A percentile compares a stretch with the other conserved stretches of the same genome.
phyloP scores from a whole-genome alignment of 2,113 vertebrate species.

The Campylomormyrus numenius region DNA sequence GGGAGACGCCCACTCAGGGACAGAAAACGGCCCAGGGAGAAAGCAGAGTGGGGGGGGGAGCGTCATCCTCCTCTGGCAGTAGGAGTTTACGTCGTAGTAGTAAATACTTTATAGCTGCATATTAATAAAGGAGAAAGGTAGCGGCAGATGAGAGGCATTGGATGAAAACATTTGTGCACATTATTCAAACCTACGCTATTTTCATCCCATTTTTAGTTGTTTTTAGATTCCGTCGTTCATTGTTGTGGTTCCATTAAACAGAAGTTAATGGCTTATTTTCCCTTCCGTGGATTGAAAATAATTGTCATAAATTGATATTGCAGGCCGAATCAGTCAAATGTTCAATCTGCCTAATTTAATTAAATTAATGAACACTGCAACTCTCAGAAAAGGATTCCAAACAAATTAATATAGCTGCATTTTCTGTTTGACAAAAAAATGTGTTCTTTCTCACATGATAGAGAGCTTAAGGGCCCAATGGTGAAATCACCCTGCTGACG shows the following conservation, averaged over 20 bases:
- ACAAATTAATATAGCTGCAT: background rate
- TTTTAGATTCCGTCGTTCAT: background rate
- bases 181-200: background rate
- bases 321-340: background rate
- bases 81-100: background rate
- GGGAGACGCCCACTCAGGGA: background rate
- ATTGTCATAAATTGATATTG: conserved; percentile 10
- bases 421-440: background rate
- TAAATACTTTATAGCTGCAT: background rate
- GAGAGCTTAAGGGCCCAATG: background rate
- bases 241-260: background rate
- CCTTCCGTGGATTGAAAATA: background rate
- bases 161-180: background rate
- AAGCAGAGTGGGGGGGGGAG: background rate
- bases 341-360: background rate
- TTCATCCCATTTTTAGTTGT: background rate
- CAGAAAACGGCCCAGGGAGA: background rate
- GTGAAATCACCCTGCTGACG: background rate
- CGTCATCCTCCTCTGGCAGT: background rate
- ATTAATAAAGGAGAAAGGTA: background rate
- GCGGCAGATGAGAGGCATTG: background rate
- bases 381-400: background rate
- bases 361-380: background rate
- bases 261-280: background rate
- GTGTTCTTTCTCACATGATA: background rate